A percentile compares a stretch with the other conserved stretches of the same genome.
phyloP scores from a whole-genome alignment of 2,797 vertebrate genomes.

The Coendou prehensilis region DNA sequence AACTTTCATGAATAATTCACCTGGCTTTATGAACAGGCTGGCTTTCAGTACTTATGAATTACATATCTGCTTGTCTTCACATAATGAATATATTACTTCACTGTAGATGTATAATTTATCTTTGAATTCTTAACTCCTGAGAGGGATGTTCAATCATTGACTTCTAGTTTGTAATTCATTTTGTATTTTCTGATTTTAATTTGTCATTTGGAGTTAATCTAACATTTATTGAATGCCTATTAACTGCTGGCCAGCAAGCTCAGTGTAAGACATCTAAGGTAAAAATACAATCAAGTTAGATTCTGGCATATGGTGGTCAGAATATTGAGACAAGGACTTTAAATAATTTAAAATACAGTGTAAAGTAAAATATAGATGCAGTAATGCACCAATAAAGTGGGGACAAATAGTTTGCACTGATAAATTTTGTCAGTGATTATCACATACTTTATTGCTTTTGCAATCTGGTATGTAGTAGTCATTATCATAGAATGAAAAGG shows the following conservation, averaged over 20 bases:
- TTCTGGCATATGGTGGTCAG: neutral
- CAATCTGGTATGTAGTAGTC: neutral
- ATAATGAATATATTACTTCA: slow-evolving; percentile 11
- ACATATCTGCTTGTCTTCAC: neutral
- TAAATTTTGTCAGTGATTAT: neutral
- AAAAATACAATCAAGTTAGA: neutral
- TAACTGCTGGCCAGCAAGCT: neutral
- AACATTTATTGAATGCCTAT: neutral
- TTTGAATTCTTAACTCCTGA: slow-evolving; percentile 20
- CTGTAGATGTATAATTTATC: slow-evolving; percentile 11
- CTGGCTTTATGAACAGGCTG: neutral
- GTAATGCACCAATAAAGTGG: neutral
- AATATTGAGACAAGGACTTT: neutral
- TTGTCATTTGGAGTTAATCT: slow-evolving; percentile 22
- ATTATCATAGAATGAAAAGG: neutral
- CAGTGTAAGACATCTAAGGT: neutral
- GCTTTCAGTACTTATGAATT: neutral
- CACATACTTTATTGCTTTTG: neutral
- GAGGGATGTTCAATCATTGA: neutral
- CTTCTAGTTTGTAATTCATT: neutral
- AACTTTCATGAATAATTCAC: neutral
- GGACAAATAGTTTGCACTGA: neutral
- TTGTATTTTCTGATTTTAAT: slow-evolving; percentile 43
- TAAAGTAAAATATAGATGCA: neutral
- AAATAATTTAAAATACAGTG: neutral